Evolutionary conservation across 2,113 vertebrate species (phyloP), one percentile per base, ranked within the genome.

Genomic region (Dipodomys spectabilis): DNA sequence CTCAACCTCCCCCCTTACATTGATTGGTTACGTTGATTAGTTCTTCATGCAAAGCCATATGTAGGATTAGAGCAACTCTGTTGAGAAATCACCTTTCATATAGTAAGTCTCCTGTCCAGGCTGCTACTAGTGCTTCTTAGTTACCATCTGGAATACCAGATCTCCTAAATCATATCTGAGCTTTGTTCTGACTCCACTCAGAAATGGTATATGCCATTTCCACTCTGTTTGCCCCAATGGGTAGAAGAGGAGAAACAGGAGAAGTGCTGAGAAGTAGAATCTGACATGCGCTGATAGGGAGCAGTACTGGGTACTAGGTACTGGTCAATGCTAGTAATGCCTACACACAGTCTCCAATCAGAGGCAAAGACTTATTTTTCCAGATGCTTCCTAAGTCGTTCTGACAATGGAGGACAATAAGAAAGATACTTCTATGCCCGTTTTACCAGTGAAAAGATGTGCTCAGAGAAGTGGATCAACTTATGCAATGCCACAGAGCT

Each of bases 171-270:
- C 39, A 39, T 5, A 0, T 2, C 0, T n/a, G 68, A 8, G 12
- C 19, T 96, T 85, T 93, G 80, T 62, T 25, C 12, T 79, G 60
- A 72, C 71, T 94, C 45, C 15, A 12, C 28, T 74, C 60, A 44
- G 8, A 49, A 28, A 18, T 69, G 13, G 79, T 12, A 57, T 23
- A 32, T 2, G 16, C 67, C 28, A 13, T 30, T 80, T 62, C 60
- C 44, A 53, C 9, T 79, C 67, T n/a, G 30, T 49, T 60, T 44
- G 64, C 22, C n/a, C 11, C 53, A 57, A 13, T 71, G 72, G 39
- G 39, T 1, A 78, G 69, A 15, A 90, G 15, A 57, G 53, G 53
- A 57, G 53, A 57, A 57, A 57, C 13, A 79, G 39, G 39, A 39
- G 57, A 83, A 60, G 18, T 62, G 75, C 45, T 85, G 45, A 87